Evolutionary conservation across 2,113 vertebrate species (phyloP), one percentile per base, ranked within the genome.

Genomic region (Hemiprocne comata): DNA sequence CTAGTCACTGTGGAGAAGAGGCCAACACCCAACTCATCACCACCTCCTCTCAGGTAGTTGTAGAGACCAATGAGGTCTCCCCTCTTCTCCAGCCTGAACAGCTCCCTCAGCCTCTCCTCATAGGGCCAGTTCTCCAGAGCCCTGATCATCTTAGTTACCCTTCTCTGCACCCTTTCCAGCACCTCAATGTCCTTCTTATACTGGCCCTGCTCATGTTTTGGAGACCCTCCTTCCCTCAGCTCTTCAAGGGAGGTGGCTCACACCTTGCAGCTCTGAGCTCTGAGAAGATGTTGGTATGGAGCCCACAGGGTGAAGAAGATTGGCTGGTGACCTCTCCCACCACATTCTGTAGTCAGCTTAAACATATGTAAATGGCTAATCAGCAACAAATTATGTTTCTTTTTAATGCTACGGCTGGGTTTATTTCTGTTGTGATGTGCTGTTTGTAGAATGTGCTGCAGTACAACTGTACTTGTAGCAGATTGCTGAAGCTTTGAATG

Each of bases 401-500:
- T n/a, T 80, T 31, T 71, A 80, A 66, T 31, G 13, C 18, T 72
- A 72, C 40, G 31, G 28, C 31, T 61, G 61, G 21, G 20, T 76
- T 87, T 76, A 33, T 84, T 93, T 75, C 87, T 93, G 33, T 70
- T 73, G 60, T 46, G 83, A 50, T 31, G 20, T 25, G 44, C 73
- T 60, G 34, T 67, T 89, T 66, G 67, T 80, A 61, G 64, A 74
- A 87, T 25, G 31, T 40, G 51, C 87, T 75, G 78, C 10, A 1
- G 46, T 50, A 14, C 42, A 48, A 70, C 40, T 29, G 62, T 31
- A 71, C 66, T 84, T 71, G 83, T 66, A 79, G 62, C 78, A 90
- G 83, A 51, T 38, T 93, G 73, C 40, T 4, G 2, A 76, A 75
- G 62, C 62, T 95, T 36, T 71, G 78, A 79, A 51, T 71, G 57